These are phyloP conservation scores for Drosophila nigrodunni DNA, from an alignment of 1,140 invertebrate species.

Conservation along the genomic window DNA sequence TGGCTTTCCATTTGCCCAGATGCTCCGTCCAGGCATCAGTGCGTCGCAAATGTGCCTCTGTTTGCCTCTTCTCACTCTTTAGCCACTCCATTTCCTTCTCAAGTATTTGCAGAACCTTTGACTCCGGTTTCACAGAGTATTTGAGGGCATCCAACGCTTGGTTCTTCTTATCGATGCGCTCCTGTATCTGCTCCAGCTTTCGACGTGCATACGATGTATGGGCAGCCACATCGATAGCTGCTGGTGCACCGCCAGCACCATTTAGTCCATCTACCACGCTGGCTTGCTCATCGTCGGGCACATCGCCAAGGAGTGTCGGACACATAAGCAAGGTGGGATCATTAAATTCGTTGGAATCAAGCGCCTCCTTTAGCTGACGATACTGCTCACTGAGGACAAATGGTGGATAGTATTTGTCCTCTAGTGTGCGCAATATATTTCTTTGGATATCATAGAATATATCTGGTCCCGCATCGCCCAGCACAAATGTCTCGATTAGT, in stretches of 20 bases:
- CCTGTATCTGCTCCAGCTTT: slow-evolving; percentile 92
- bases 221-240: slow-evolving; percentile 88
- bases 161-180: slow-evolving; percentile 91
- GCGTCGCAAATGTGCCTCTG: slow-evolving; percentile 93
- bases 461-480: slow-evolving; percentile 92
- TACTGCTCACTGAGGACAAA: slow-evolving; percentile 95
- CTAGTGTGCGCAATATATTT: slow-evolving; percentile 90
- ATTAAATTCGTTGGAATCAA: slow-evolving; percentile 88
- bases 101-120: slow-evolving; percentile 90
- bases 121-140: slow-evolving; percentile 91
- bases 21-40: slow-evolving; percentile 96
- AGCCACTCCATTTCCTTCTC: slow-evolving; percentile 93
- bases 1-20: slow-evolving; percentile 93
- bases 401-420: slow-evolving; percentile 95
- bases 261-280: slow-evolving; percentile 65
- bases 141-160: slow-evolving; percentile 91
- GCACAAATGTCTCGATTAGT: slow-evolving; percentile 93
- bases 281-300: slow-evolving; percentile 74
- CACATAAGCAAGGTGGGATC: slow-evolving; percentile 79
- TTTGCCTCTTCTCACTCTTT: slow-evolving; percentile 90
- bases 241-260: slow-evolving; percentile 69
- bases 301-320: slow-evolving; percentile 42
- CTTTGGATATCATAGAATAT: slow-evolving; percentile 95
- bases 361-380: slow-evolving; percentile 89
- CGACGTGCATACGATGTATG: slow-evolving; percentile 93